Percentiles rank a stretch among this genome's conserved stretches.
phyloP scores from a whole-genome alignment of 2,888 invertebrate genomes.

The Drosophila eohydei region DNA sequence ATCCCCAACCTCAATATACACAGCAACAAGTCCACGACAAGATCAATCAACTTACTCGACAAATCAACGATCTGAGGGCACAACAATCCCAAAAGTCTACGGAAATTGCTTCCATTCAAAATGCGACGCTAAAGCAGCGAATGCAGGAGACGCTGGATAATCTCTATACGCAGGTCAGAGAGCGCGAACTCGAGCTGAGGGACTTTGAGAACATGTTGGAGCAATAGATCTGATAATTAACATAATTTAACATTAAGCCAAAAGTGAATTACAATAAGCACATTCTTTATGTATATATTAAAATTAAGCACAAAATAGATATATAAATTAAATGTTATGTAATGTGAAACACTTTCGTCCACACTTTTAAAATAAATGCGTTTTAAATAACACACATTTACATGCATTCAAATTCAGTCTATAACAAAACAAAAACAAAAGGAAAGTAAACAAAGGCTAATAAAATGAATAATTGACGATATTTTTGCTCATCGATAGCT shows the following conservation, averaged over 20 bases:
- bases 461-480: background rate
- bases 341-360: background rate
- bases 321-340: background rate
- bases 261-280: background rate
- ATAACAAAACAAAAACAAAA: background rate
- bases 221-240: constrained; percentile 1
- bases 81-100: constrained; percentile 92
- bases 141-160: constrained; percentile 93
- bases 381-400: background rate
- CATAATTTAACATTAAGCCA: background rate
- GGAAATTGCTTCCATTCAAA: constrained; percentile 94
- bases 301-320: background rate
- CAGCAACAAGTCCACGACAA: constrained; percentile 87
- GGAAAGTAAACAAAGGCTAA: background rate
- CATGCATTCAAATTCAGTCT: background rate
- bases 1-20: constrained; percentile 82
- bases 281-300: background rate
- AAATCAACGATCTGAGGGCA: constrained; percentile 90
- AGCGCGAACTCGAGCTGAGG: constrained; percentile 89
- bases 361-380: background rate
- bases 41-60: constrained; percentile 89
- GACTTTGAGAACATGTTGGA: constrained; percentile 83
- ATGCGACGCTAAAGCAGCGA: constrained; percentile 91
- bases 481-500: constrained; percentile 30
- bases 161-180: constrained; percentile 91